phyloP scores from a whole-genome alignment of 2,797 vertebrate genomes.

The Alectoris magna region DNA sequence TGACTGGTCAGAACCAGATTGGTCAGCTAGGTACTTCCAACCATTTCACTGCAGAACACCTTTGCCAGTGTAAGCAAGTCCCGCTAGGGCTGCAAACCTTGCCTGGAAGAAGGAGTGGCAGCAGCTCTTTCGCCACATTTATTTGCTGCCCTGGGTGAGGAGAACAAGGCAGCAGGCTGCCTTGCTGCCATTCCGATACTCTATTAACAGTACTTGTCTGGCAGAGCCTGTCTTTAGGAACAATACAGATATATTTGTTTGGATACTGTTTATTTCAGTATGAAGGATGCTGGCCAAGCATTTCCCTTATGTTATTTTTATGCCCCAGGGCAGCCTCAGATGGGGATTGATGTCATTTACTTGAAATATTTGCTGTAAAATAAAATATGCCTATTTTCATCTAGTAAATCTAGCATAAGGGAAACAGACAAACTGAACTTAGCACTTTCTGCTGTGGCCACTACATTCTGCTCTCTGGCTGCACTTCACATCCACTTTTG shows the following conservation, averaged over 20 bases:
- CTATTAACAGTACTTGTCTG: neutral
- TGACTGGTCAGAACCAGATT: neutral
- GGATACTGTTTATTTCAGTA: constrained; percentile 35
- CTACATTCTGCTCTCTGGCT: neutral
- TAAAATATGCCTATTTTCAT: constrained; percentile 51
- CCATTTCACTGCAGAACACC: neutral
- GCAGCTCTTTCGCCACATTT: neutral
- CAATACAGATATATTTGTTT: constrained; percentile 19
- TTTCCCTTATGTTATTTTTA: constrained; percentile 60
- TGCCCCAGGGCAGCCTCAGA: constrained; percentile 58
- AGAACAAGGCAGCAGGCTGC: neutral
- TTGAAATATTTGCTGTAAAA: constrained; percentile 64
- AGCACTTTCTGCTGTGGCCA: neutral
- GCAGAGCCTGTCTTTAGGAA: neutral
- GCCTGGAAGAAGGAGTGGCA: neutral
- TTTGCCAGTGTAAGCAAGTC: neutral
- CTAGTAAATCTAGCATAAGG: constrained; percentile 23
- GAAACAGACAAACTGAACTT: neutral
- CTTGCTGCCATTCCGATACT: neutral
- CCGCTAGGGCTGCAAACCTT: neutral
- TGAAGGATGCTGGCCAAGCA: constrained; percentile 42
- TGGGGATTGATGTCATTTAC: constrained; percentile 51
- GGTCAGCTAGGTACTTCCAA: neutral
- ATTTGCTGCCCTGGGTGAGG: neutral
- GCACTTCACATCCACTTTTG: neutral